Evolutionary conservation across 2,113 vertebrate genomes (phyloP), one percentile per base, ranked within the genome.

Genomic region (Mus musculus): DNA sequence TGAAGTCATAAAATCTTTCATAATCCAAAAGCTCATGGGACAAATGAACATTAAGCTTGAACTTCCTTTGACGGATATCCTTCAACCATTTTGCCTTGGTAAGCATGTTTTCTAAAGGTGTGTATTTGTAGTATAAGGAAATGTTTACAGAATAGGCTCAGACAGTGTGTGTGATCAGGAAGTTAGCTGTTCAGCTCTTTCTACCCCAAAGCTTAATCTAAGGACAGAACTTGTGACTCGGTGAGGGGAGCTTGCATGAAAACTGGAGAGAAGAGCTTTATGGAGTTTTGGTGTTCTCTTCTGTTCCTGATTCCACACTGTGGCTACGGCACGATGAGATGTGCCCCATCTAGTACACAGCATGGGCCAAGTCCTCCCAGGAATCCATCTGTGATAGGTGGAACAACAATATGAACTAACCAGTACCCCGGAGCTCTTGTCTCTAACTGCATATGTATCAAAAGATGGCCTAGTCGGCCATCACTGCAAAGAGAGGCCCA

Each of bases 61-160:
- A 65, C 91, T 97, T 46, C 98, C 98, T 0, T 96, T 98, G 0
- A 59, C 98, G 10, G 98, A 98, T 72, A 84, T 99, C 14, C 97
- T 99, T 94, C 99, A 99, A 8, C 99, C 99, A 3, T 99, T 99
- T 98, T 99, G 99, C 97, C 96, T 99, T 90, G 99, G 99, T 99
- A 95, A 98, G 99, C 86, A 61, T 12, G 12, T 24, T 77, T 92
- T 69, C 26, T 28, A 76, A 91, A 88, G 19, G 17, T 42, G 5
- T 84, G 20, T 82, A 8, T 91, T 76, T 91, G 30, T 77, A 30
- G 0, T 90, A 22, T 90, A 67, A 88, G 30, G 88, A 96, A 69
- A 16, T 78, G 1, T 65, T 88, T 76, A 63, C 82, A 72, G 33
- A 88, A 49, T 87, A 65, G 87, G 26, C 56, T 94, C 46, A 87